Evolutionary conservation across 2,797 vertebrate genomes (phyloP), one percentile per base, ranked within the genome.

Genomic region (Helarctos malayanus): DNA sequence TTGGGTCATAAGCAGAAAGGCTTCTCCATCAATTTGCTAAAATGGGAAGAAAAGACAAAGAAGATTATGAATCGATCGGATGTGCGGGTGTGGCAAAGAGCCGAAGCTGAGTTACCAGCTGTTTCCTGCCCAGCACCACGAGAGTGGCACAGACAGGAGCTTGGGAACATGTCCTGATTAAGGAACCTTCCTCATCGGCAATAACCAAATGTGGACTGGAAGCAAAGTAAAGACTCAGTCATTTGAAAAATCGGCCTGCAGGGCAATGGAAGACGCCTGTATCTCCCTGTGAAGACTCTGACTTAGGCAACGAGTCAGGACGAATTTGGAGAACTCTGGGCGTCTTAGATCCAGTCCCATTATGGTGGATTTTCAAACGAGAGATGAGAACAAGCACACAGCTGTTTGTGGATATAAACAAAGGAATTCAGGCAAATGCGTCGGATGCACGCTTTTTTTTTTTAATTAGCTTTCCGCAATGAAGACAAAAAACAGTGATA

Each of bases 11-110:
- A 99, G 99, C 95, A 99, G 98, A 98, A 99, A 99, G 32, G 99
- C 99, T 98, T 99, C 99, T 92, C 99, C 99, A 68, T 99, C 99
- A 89, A 99, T 99, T 99, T 99, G 99, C 99, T 99, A 89, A 85
- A 98, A 96, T 87, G 65, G 93, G 97, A 97, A 91, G 9, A 95
- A 93, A 91, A 93, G 90, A 96, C 79, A 96, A 45, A 94, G 89
- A 97, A 84, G 95, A 80, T 96, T 65, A 63, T 97, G 86, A 96
- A 90, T 95, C 97, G 89, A 47, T 91, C 8, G 63, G 71, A 94
- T 27, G 65, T 12, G 59, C 21, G 41, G 45, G 19, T 63, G 2
- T 6, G 49, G 63, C 61, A 82, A 84, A 52, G 19, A 89, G 1
- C 61, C 56, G 15, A 35, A 7, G 41, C 61, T 61, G 32, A 57